Evolutionary conservation across 2,797 vertebrate species (phyloP).

Genomic region (Halcyon smyrnensis): DNA sequence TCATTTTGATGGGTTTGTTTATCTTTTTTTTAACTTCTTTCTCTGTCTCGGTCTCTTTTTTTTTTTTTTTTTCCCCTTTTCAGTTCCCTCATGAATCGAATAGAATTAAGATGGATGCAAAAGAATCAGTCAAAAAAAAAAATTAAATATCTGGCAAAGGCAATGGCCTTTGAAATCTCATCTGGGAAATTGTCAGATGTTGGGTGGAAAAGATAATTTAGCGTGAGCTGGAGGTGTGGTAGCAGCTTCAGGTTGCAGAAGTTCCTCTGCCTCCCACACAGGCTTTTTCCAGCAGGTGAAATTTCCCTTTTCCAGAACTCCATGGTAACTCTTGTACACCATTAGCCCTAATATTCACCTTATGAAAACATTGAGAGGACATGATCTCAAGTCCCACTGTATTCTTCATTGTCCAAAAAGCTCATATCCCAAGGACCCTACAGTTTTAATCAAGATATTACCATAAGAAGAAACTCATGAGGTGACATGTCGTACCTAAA

Average conservation of each 20-base stretch:
- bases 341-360: background rate
- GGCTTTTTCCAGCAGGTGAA: background rate
- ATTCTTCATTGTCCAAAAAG: background rate
- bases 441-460: background rate
- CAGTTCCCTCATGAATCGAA: background rate
- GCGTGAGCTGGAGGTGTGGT: background rate
- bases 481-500: background rate
- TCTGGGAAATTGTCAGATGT: background rate
- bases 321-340: background rate
- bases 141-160: background rate
- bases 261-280: background rate
- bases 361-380: background rate
- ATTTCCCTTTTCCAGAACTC: background rate
- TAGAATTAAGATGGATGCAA: background rate
- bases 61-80: background rate
- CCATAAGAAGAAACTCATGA: background rate
- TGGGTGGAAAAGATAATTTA: background rate
- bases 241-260: background rate
- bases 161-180: background rate
- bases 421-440: background rate
- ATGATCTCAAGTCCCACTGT: background rate
- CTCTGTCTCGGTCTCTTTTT: background rate
- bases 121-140: background rate
- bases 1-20: constrained; percentile 61
- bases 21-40: background rate